Evolutionary conservation across 2,797 vertebrate species (phyloP).

Genomic region (Chaenodraco wilsoni): DNA sequence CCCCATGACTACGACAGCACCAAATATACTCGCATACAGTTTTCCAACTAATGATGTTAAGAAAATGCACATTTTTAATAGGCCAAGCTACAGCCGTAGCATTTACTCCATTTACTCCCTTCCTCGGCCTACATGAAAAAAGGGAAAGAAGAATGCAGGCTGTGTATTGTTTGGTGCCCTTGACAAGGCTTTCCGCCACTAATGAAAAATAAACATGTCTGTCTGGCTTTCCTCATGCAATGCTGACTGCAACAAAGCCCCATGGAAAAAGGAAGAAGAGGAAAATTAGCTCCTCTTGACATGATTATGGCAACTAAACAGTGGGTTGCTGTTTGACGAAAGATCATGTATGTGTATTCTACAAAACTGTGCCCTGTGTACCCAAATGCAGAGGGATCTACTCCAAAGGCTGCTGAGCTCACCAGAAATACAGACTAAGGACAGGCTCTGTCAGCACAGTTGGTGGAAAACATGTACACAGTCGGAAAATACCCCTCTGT

Average conservation of each 20-base stretch:
- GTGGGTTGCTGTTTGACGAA: constrained; percentile 15
- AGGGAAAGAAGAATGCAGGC: constrained; percentile 27
- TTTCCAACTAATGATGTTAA: constrained; percentile 45
- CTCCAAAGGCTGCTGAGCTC: constrained; percentile 41
- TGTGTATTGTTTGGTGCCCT: constrained; percentile 41
- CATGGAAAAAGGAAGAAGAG: constrained; percentile 12
- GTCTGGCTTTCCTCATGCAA: constrained; percentile 41
- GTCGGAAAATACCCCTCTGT: constrained; percentile 1
- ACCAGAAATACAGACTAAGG: constrained; percentile 28
- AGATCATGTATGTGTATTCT: constrained; percentile 19
- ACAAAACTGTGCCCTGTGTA: constrained; percentile 31
- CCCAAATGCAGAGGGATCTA: constrained; percentile 20
- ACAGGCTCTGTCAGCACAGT: constrained; percentile 21
- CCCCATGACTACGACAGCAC: constrained; percentile 35
- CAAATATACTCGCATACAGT: neutral
- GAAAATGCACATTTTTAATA: constrained; percentile 60
- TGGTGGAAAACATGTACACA: constrained; percentile 43
- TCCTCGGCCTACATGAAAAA: constrained; percentile 27
- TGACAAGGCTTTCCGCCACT: constrained; percentile 42
- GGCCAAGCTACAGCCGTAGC: constrained; percentile 33
- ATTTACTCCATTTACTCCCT: constrained; percentile 51
- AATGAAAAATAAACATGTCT: constrained; percentile 57
- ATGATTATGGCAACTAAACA: constrained; percentile 40
- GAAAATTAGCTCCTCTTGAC: constrained; percentile 51
- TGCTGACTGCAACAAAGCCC: constrained; percentile 43